Percentiles rank a stretch among this genome's conserved stretches.
Evolutionary conservation across 2,797 vertebrate species (phyloP).

Genomic region (Syngnathus acus): DNA sequence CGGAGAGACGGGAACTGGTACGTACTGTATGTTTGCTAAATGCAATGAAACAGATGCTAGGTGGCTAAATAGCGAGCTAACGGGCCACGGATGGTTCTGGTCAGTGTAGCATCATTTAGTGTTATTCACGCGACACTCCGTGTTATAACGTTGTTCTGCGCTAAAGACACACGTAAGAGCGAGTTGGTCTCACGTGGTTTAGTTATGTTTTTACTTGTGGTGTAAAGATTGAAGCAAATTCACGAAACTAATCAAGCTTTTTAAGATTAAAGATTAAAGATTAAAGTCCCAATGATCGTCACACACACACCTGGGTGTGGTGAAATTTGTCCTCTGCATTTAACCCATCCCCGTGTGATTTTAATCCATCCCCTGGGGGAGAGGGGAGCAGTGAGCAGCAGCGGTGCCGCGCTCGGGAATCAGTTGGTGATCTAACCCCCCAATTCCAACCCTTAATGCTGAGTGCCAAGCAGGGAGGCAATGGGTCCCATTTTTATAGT

Average conservation of each 20-base stretch:
- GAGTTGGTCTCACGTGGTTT: background rate
- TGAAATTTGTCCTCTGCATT: too few relatives aligned
- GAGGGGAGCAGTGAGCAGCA: too few relatives aligned
- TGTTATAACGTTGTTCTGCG: background rate
- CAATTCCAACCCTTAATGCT: too few relatives aligned
- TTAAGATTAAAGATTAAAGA: too few relatives aligned
- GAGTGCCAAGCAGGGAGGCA: too few relatives aligned
- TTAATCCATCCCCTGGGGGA: too few relatives aligned
- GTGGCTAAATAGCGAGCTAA: constrained; percentile 16
- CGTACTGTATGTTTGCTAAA: constrained; percentile 26
- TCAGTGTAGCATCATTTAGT: constrained; percentile 19
- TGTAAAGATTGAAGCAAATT: background rate
- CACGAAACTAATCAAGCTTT: background rate
- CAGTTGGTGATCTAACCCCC: too few relatives aligned
- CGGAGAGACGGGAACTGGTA: constrained; percentile 63
- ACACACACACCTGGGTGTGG: too few relatives aligned
- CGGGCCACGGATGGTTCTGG: constrained; percentile 14
- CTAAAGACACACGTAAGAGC: background rate
- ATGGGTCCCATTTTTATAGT: too few relatives aligned
- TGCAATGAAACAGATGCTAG: background rate
- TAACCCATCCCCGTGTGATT: too few relatives aligned
- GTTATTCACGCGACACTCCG: background rate
- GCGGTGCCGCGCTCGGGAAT: too few relatives aligned
- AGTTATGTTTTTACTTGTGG: background rate
- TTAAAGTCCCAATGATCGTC: too few relatives aligned